These are phyloP conservation scores for Platerodrilus igneus DNA, from an alignment of 2,888 invertebrate species.

Conservation along the genomic window DNA sequence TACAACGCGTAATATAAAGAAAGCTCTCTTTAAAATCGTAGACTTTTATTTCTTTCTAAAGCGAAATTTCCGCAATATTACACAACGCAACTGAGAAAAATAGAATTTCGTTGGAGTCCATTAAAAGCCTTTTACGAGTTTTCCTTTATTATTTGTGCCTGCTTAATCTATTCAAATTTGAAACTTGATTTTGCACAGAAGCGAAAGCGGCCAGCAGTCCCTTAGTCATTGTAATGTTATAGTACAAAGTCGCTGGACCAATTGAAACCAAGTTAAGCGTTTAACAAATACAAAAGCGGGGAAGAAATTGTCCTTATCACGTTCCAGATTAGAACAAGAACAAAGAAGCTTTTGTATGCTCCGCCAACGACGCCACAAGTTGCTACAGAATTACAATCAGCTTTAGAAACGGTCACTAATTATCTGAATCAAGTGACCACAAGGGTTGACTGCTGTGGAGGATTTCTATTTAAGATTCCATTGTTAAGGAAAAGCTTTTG, in stretches of 20 bases:
- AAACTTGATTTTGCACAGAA: too few relatives aligned
- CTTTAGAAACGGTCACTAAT: conserved; percentile 25
- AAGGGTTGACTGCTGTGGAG: too few relatives aligned
- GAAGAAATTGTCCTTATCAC: conserved; percentile 25
- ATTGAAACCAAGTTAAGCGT: conserved; percentile 19
- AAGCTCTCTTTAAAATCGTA: conserved; percentile 46
- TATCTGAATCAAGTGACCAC: conserved; percentile 23
- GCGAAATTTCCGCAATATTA: conserved; percentile 19
- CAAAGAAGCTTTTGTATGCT: conserved; percentile 22
- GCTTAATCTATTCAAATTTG: too few relatives aligned
- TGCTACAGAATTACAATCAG: conserved; percentile 17
- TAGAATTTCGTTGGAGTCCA: too few relatives aligned
- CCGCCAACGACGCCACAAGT: conserved; percentile 14
- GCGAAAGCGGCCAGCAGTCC: too few relatives aligned
- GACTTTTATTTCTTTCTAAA: conserved; percentile 43
- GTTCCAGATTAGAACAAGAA: conserved; percentile 22
- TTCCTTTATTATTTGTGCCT: too few relatives aligned
- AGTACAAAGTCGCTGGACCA: too few relatives aligned
- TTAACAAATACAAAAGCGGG: conserved; percentile 24
- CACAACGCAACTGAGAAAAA: too few relatives aligned
- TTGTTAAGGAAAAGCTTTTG: too few relatives aligned
- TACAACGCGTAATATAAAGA: conserved; percentile 43
- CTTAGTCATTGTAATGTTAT: too few relatives aligned
- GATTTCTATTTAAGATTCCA: too few relatives aligned
- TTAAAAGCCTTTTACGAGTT: too few relatives aligned